Base-by-base conservation (phyloP, 2,888 invertebrate species). In the Drosophila tripunctata region DNA sequence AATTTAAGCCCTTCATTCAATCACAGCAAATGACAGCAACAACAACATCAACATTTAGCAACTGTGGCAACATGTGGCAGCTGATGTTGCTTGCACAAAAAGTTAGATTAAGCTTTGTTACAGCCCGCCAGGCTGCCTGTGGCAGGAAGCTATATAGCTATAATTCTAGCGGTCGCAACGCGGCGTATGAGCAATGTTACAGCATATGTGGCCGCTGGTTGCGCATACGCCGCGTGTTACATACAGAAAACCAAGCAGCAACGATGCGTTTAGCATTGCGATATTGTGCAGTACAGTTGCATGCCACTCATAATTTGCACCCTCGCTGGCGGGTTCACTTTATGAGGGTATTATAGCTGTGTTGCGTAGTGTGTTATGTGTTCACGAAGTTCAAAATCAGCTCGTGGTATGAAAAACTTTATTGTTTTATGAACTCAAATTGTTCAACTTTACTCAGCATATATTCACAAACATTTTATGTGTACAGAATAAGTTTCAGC, bases 71-170 rank as follows among this genome's bases (percentile, higher is more conserved):
- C 44, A 31, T 44, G 30, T 44, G 17, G 44, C 30, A 43, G 27
- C 27, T 8, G 8, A 51, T 52, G 44, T 54, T 40, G 45, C 27
- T 14, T 4, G 19, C 60, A 79, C 85, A 80, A 76, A 65, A 79
- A 44, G 73, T 47, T 55, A 76, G 86, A 80, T 80, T 76, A 78
- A 75, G 75, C 71, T 62, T 81, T 77, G 75, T 57, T 61, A 43
- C 64, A 8, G n/a, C 7, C 14, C 52, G 35, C 14, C 47, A 14
- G n/a, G 52, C 21, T 43, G 61, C 65, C 66, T 65, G 55, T 43
- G 67, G 71, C 82, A 62, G 51, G 57, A 58, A 67, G 52, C 60
- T 40, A 65, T 65, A 63, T 61, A 63, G 55, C 58, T 41, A 67
- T 61, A 64, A 67, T 71, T 75, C 66, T 45, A 51, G 43, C 52